Base-by-base conservation (phyloP, 2,113 vertebrate species). In the Columba livia region DNA sequence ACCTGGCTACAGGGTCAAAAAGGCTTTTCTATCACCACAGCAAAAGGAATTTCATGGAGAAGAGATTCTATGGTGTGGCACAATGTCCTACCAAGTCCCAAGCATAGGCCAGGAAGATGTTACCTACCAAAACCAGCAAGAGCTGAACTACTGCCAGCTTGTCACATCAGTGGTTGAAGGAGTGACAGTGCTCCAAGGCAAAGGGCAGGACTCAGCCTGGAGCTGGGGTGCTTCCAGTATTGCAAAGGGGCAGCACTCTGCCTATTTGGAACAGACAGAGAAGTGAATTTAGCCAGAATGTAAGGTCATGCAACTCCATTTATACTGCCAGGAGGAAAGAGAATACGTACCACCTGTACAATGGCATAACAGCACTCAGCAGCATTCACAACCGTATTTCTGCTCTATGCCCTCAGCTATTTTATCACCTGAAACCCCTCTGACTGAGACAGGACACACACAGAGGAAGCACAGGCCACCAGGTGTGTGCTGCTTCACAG, bases 271-370 rank as follows among this genome's bases (percentile, higher is more conserved):
- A 69, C 38, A 65, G 58, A 64, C 77, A 36, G 15, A 64, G 8
- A 67, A 90, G n/a, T 74, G 12, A 54, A 44, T 28, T 42, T 29
- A 47, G 50, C 34, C 34, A 40, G 31, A 82, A 53, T n/a, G 26
- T 53, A 67, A 79, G 61, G 66, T 34, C 61, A 12, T 15, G 25
- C 34, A 87, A 42, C 40, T 72, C 48, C 4, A 5, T 40, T 64
- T 53, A 28, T 15, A 29, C 66, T 79, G 38, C 16, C 26, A 60
- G 60, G 62, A 64, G 65, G 62, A 44, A 77, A 4, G 19, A 34
- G 53, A 81, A 73, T 0, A 42, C 10, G 9, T 6, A 56, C 21
- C 60, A 81, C 42, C 62, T 4, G 12, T 0, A 0, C 0, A 0
- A 47, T 47, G 42, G 34, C 72, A 6, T 25, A 73, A 60, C 10